Conservation (phyloP, 1,140 invertebrate species). For the Helicoverpa armigera region DNA sequence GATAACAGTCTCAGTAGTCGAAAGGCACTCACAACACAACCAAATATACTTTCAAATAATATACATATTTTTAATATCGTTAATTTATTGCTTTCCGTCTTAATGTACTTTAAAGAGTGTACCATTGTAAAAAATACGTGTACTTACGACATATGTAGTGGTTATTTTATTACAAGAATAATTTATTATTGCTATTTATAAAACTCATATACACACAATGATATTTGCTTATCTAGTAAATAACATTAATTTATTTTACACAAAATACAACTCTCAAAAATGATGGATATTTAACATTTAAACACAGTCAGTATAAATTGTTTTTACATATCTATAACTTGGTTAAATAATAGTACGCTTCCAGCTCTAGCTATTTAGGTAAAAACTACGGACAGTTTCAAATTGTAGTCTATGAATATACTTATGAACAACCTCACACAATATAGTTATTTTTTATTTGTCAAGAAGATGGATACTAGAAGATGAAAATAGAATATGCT, state of each 20-base stretch:
- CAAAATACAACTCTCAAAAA: too few species aligned
- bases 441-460: too few species aligned
- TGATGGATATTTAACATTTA: too few species aligned
- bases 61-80: not conserved
- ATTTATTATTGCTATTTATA: not conserved
- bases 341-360: too few species aligned
- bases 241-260: not conserved
- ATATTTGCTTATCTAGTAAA: not conserved
- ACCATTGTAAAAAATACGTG: not conserved
- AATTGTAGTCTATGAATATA: too few species aligned
- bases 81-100: constrained; percentile 22
- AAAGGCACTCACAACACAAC: constrained; percentile 60
- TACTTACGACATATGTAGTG: not conserved
- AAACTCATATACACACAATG: not conserved
- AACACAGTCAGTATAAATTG: too few species aligned
- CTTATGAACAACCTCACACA: too few species aligned
- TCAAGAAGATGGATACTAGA: too few species aligned
- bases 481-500: too few species aligned
- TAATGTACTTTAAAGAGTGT: not conserved
- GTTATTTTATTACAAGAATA: not conserved
- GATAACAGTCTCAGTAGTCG: constrained; percentile 68
- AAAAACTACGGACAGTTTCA: too few species aligned
- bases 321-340: too few species aligned
- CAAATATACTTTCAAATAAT: constrained; percentile 47
- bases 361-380: too few species aligned